Evolutionary conservation across 2,888 invertebrate genomes (phyloP), one percentile per base, ranked within the genome.

Genomic region (Ormyrus thymus): DNA sequence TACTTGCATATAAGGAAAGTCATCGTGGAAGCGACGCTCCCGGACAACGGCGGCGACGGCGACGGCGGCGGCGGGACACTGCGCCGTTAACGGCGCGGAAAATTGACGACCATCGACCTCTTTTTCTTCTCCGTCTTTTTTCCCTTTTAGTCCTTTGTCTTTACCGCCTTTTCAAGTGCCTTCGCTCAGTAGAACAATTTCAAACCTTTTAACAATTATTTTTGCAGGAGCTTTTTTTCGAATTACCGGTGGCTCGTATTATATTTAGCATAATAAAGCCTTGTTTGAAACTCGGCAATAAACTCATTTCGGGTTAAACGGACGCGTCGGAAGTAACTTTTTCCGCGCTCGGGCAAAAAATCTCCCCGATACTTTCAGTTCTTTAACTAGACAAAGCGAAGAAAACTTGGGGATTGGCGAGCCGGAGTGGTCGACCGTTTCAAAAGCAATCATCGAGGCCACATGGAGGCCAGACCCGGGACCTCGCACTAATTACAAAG

Each of bases 401-500:
- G 48, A 55, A 69, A 76, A 69, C 55, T 76, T 76, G 68, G 8
- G 29, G n/a, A 29, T 62, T n/a, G 46, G 10, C n/a, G 56, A 13
- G 43, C n/a, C 48, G 13, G 58, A 29, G 29, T 29, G 29, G 56
- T 61, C 29, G 69, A 71, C 62, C 64, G 29, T 66, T 72, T 51
- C 53, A 29, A 51, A 66, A 72, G 77, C 66, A 77, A 77, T 77
- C 48, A 66, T 77, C 58, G 59, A n/a, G n/a, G 48, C 53, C 55
- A 5, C 53, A 11, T 10, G 45, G 11, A 55, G 50, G 53, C 29
- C 46, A 55, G 11, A 65, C 29, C 64, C 29, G 15, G 61, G 13
- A 43, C 53, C 66, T 66, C 71, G 59, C 71, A 77, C 73, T 78
- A 73, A 78, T 78, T 78, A 68, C 72, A 61, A 69, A 68, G 56